Percentiles rank a stretch among this genome's conserved stretches.
These are phyloP conservation scores for Lasiommata megera DNA, from an alignment of 2,888 invertebrate genomes.

Conservation along the genomic window DNA sequence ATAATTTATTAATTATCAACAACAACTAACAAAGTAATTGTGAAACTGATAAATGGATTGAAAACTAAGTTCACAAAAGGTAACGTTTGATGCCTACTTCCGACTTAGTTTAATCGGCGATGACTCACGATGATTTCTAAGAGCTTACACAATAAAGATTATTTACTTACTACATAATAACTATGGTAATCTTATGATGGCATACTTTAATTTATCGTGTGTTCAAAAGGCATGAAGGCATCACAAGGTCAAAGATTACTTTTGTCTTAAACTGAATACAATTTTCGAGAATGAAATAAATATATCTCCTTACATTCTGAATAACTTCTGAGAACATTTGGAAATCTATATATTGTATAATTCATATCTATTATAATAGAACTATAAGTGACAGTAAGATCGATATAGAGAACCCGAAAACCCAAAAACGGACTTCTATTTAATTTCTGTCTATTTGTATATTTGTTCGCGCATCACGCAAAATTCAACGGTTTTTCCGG, in stretches of 20 bases:
- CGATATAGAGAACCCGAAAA: too few relatives aligned
- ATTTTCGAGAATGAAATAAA: neutral
- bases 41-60: neutral
- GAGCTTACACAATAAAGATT: constrained; percentile 22
- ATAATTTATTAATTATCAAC: too few relatives aligned
- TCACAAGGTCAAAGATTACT: constrained; percentile 13
- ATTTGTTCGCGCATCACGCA: too few relatives aligned
- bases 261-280: neutral
- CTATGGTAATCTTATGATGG: constrained; percentile 23
- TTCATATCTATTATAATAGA: too few relatives aligned
- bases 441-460: too few relatives aligned
- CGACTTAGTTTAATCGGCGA: constrained; percentile 40
- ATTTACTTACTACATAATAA: constrained; percentile 26
- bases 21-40: too few relatives aligned
- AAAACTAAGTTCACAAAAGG: neutral
- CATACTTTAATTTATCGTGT: constrained; percentile 12
- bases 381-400: too few relatives aligned
- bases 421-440: too few relatives aligned
- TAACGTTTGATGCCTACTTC: constrained; percentile 45
- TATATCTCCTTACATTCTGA: neutral
- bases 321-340: too few relatives aligned
- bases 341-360: too few relatives aligned
- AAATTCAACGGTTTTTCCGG: too few relatives aligned
- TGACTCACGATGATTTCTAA: constrained; percentile 55
- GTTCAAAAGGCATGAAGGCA: constrained; percentile 7